phyloP scores from a whole-genome alignment of 1,140 invertebrate genomes.

The Pogonomyrmex californicus region DNA sequence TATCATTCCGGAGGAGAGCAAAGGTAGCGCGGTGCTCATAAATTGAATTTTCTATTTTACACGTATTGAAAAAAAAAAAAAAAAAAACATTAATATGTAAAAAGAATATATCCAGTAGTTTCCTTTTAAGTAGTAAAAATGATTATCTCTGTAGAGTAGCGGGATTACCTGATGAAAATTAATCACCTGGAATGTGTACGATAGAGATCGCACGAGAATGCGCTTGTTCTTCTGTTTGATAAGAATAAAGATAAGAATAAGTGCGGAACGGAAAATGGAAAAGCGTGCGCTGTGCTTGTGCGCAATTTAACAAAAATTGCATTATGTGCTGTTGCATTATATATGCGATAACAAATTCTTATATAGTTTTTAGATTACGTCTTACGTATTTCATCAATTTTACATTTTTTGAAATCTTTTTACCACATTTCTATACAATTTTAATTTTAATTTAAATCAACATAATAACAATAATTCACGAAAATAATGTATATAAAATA shows the following conservation, averaged over 20 bases:
- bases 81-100: background rate
- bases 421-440: background rate
- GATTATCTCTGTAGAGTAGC: background rate
- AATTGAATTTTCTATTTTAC: background rate
- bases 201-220: background rate
- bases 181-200: background rate
- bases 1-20: background rate
- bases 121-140: background rate
- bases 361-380: too few species aligned
- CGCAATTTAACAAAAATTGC: background rate
- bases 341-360: background rate
- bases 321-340: background rate
- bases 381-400: background rate
- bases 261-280: background rate
- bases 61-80: background rate
- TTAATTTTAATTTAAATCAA: background rate
- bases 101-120: background rate
- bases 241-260: conserved; percentile 30
- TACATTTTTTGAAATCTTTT: background rate
- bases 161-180: background rate
- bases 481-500: conserved; percentile 1
- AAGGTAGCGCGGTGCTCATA: background rate
- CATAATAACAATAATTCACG: background rate
- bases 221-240: background rate
- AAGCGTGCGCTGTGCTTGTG: background rate